Base-by-base conservation (phyloP, 2,113 vertebrate genomes). In the Corythoichthys haematopterus region DNA sequence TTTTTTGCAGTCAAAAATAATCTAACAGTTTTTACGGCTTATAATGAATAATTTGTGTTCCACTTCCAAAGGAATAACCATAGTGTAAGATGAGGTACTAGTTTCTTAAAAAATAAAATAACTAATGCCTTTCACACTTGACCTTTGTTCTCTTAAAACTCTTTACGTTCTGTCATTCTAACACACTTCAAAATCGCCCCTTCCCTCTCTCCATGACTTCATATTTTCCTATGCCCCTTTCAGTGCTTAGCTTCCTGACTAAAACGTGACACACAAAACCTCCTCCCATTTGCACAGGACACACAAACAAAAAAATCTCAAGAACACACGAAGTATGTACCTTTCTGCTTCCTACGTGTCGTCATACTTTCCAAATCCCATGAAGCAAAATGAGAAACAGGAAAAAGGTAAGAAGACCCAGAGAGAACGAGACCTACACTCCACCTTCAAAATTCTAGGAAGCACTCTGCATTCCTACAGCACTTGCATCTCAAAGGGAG, bases 291-390 rank as follows among this genome's bases (percentile, higher is more conserved):
- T 70, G 57, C 35, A 58, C 48, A 56, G 36, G 12, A 36, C 51
- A 50, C 63, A 68, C 47, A 61, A 62, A 52, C n/a, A 58, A 45
- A 63, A 28, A 16, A 33, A 3, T 74, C 69, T 70, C 76, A 69
- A 77, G 70, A 76, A 83, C 76, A 69, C 64, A 43, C 14, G 43
- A n/a, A 50, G 66, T 80, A 72, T 4, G 33, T 68, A 65, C 48
- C 78, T 36, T 47, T 67, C 64, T 68, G 3, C 59, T 50, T 80
- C 68, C 74, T 65, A 67, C 68, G 80, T 83, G 81, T 59, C 33
- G 75, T 87, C 80, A 89, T 56, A 75, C 77, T 91, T 91, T 89
- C 87, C 88, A 71, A 75, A 82, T 87, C 73, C 79, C 72, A 73
- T 64, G 48, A 38, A 70, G 74, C 53, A 80, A 88, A 86, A 80